Conservation (phyloP, 2,888 invertebrate genomes). For the Stenolophus ochropezus region DNA sequence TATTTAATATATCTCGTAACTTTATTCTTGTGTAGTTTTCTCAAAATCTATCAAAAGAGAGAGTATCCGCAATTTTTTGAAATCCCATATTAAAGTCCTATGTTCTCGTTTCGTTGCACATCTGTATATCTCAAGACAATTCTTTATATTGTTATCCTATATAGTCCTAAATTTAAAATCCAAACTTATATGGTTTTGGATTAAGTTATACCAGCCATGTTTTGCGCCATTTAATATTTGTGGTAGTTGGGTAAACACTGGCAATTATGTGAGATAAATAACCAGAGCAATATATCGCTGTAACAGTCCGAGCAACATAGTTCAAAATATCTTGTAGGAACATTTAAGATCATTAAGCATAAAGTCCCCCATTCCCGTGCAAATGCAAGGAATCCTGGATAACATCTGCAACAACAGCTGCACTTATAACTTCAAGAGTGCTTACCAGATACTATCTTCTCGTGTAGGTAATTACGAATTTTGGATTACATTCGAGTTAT, state of each 20-base stretch:
- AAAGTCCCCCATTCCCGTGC: not conserved
- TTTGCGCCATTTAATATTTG: no score
- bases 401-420: slow-evolving; percentile 42
- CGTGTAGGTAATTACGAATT: slow-evolving; percentile 20
- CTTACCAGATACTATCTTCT: slow-evolving; percentile 20
- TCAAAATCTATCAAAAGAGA: no score
- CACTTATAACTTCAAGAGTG: slow-evolving; percentile 29
- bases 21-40: no score
- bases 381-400: slow-evolving; percentile 8
- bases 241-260: not conserved
- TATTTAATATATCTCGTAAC: no score
- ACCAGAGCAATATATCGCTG: slow-evolving; percentile 2
- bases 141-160: no score
- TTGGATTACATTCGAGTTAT: slow-evolving; percentile 34
- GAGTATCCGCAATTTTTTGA: no score
- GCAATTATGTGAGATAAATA: slow-evolving; percentile 20
- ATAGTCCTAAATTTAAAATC: no score
- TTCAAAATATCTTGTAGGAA: slow-evolving; percentile 22
- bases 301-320: slow-evolving; percentile 20
- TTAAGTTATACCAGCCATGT: no score
- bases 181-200: no score
- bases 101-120: no score
- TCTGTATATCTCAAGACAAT: no score
- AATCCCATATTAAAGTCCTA: no score
- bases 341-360: slow-evolving; percentile 38